phyloP scores from a whole-genome alignment of 2,113 vertebrate species.

The Urocolius indicus region DNA sequence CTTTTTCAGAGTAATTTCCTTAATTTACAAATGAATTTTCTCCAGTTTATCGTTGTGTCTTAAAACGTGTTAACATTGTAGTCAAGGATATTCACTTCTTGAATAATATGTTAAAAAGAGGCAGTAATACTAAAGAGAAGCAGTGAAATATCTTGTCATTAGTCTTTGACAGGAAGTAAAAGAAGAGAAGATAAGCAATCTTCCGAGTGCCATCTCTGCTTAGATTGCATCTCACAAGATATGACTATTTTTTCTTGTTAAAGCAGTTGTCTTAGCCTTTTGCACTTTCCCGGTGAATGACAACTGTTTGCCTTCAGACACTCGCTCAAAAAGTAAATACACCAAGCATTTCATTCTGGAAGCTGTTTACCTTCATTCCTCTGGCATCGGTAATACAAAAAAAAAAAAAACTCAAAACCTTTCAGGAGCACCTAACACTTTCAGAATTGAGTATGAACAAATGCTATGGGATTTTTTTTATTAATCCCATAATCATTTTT shows the following conservation, averaged over 20 bases:
- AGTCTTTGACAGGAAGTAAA: not conserved
- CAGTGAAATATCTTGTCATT: not conserved
- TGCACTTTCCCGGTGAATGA: not conserved
- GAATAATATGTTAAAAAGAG: not conserved
- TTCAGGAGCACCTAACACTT: not conserved
- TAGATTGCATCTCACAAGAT: not conserved
- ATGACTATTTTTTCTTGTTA: not conserved
- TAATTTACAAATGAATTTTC: not conserved
- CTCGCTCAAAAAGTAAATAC: not conserved
- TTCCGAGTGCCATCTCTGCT: not conserved
- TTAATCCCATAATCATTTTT: too few species aligned
- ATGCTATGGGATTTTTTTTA: not conserved
- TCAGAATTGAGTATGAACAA: not conserved
- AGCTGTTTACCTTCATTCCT: not conserved
- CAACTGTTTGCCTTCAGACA: not conserved
- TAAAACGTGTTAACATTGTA: not conserved
- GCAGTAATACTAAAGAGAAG: not conserved
- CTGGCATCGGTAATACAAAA: not conserved
- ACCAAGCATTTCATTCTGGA: not conserved
- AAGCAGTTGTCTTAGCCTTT: not conserved
- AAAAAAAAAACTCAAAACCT: not conserved
- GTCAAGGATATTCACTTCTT: not conserved
- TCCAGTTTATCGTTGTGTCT: not conserved
- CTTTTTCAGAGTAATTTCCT: not conserved
- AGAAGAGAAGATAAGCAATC: not conserved